These are phyloP conservation scores for Drosophila putrida DNA, from an alignment of 2,888 invertebrate species.

Conservation along the genomic window DNA sequence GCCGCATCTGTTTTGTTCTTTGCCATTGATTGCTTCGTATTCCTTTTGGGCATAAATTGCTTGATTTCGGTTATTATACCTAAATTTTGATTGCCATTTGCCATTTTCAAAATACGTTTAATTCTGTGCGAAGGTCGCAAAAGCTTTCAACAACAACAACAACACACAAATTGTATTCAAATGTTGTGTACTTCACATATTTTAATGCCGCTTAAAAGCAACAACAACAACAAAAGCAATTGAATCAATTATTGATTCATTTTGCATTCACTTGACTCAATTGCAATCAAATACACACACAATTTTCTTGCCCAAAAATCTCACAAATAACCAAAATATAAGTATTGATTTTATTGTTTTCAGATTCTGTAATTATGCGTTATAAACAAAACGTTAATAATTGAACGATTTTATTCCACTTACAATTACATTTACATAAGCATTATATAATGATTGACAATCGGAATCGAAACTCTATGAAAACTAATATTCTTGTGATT, in stretches of 20 bases:
- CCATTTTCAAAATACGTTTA: conserved; percentile 1
- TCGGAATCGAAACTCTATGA: neutral
- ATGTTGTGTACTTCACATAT: conserved; percentile 15
- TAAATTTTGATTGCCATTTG: conserved; percentile 34
- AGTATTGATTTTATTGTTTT: too few relatives aligned
- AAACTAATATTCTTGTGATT: neutral
- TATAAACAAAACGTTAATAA: neutral
- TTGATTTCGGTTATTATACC: conserved; percentile 33
- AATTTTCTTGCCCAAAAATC: conserved; percentile 4
- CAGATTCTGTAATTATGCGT: conserved; percentile 2
- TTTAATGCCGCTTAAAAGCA: conserved; percentile 22
- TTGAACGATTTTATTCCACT: neutral
- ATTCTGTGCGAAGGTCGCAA: conserved; percentile 32
- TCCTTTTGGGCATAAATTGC: conserved; percentile 38
- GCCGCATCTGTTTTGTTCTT: conserved; percentile 31
- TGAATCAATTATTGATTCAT: conserved; percentile 30
- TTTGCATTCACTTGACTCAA: conserved; percentile 25
- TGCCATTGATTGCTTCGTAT: conserved; percentile 37
- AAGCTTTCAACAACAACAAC: neutral
- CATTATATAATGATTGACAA: conserved; percentile 5
- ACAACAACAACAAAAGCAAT: conserved; percentile 1
- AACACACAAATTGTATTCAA: conserved; percentile 11
- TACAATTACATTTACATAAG: neutral
- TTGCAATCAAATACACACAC: conserved; percentile 7
- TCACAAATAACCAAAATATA: conserved; percentile 9